Evolutionary conservation across 30 jellyfish, hydroid and myxozoan genomes (phyloP).

Genomic region (Aurelia sp.): DNA sequence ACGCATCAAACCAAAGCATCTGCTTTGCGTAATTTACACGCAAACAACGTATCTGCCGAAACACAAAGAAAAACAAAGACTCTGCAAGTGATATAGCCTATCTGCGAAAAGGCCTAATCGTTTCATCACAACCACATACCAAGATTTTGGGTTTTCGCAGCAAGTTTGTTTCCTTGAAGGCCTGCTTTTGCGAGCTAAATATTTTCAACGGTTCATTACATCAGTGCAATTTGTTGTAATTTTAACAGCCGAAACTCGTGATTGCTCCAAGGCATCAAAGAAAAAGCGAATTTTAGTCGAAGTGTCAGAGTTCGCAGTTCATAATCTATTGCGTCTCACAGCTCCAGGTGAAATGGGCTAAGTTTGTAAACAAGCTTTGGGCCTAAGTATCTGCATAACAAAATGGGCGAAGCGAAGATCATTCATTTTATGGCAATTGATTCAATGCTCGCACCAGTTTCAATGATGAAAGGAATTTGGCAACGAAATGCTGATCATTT

Average conservation of each 20-base stretch:
- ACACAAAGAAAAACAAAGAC: not conserved
- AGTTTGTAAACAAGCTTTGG: not conserved
- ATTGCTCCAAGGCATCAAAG: too few relatives aligned
- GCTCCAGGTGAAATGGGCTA: not conserved
- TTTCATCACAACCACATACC: not conserved
- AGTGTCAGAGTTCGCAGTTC: too few relatives aligned
- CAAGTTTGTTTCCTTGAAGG: not conserved
- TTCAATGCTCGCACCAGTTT: slow-evolving; percentile 30
- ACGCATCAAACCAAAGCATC: too few relatives aligned
- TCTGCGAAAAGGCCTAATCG: not conserved
- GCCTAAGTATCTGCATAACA: not conserved
- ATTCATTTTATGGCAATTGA: slow-evolving; percentile 15
- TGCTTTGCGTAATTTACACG: too few relatives aligned
- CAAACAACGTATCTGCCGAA: too few relatives aligned
- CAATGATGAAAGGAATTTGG: slow-evolving; percentile 36
- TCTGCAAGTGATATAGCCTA: not conserved
- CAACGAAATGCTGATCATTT: slow-evolving; percentile 12
- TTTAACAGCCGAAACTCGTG: not conserved
- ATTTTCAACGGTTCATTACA: not conserved
- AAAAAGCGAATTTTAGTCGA: too few relatives aligned
- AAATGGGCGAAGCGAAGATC: slow-evolving; percentile 38
- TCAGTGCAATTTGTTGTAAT: not conserved
- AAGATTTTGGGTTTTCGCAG: not conserved
- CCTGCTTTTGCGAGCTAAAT: too few relatives aligned
- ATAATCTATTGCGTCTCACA: too few relatives aligned